These are phyloP conservation scores for Archivesica marissinica DNA, from an alignment of 1,140 invertebrate species.

Conservation along the genomic window DNA sequence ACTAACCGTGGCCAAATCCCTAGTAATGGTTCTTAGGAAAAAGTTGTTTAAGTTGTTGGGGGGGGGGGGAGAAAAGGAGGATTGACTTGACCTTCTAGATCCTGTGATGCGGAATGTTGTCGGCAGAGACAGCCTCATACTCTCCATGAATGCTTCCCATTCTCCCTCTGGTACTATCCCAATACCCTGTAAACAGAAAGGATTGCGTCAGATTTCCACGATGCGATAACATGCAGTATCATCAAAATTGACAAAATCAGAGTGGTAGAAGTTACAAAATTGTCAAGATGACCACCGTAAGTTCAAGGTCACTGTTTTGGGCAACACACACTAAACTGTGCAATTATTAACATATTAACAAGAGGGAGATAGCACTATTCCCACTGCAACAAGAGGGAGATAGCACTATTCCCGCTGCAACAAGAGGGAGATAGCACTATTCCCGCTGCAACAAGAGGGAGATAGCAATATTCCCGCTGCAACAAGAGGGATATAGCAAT, in stretches of 20 bases:
- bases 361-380: not conserved
- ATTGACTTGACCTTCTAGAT: constrained; percentile 91
- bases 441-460: too few species aligned
- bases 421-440: too few species aligned
- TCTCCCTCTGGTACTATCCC: constrained; percentile 92
- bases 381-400: too few species aligned
- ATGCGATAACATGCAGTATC: not conserved
- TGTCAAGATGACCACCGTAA: not conserved
- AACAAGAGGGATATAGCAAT: too few species aligned
- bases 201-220: not conserved
- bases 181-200: constrained; percentile 87
- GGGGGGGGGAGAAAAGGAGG: too few species aligned
- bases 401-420: too few species aligned
- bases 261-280: not conserved
- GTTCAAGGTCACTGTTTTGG: not conserved
- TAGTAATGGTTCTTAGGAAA: too few species aligned
- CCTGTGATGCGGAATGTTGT: constrained; percentile 96
- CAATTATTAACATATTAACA: not conserved
- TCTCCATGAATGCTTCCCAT: constrained; percentile 92
- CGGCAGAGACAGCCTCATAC: constrained; percentile 92
- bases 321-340: not conserved
- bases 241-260: not conserved
- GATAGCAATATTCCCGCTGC: too few species aligned
- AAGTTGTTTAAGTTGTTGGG: too few species aligned
- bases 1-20: too few species aligned